phyloP scores from a whole-genome alignment of 2,113 vertebrate species.

The zebrafish (Danio rerio) region GRCz12tu NC_133194.1:40893001-40893500 shows the following conservation, averaged over 20 bases:
- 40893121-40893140: slow-evolving; percentile 54
- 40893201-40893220: slow-evolving; percentile 52
- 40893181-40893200: slow-evolving; percentile 43
- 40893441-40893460: background rate
- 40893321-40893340: no score
- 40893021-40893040: slow-evolving; percentile 61
- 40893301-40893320: no score
- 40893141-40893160: slow-evolving; percentile 42
- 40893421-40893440: background rate
- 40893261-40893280: no score
- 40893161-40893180: slow-evolving; percentile 42
- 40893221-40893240: slow-evolving; percentile 21
- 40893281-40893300: no score
- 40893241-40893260: background rate
- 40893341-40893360: background rate
- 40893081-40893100: slow-evolving; percentile 57
- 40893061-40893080: slow-evolving; percentile 42
- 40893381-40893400: background rate
- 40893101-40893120: slow-evolving; percentile 64
- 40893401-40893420: background rate
- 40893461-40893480: background rate
- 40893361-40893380: no score
- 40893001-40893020: slow-evolving; percentile 60
- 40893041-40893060: slow-evolving; percentile 59
- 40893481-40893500: background rate